phyloP scores from a whole-genome alignment of 2,797 vertebrate species.

The Atherinosoma microstoma region DNA sequence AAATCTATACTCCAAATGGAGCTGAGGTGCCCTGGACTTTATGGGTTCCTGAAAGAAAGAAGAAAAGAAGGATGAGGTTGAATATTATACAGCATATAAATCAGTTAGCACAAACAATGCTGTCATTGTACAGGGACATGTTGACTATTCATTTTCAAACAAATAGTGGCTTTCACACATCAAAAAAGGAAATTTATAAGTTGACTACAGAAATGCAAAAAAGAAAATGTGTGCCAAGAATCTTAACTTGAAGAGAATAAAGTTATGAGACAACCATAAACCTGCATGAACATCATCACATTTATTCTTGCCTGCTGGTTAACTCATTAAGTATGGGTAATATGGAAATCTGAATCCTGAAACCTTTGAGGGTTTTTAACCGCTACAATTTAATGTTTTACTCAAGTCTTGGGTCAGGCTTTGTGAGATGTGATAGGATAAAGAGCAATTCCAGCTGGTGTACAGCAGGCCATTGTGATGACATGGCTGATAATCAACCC shows the following conservation, averaged over 20 bases:
- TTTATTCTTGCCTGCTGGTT: neutral
- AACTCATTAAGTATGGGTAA: neutral
- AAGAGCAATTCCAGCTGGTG: conserved; percentile 63
- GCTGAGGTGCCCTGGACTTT: conserved; percentile 96
- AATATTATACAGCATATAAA: conserved; percentile 8
- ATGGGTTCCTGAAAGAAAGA: conserved; percentile 91
- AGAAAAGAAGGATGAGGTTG: neutral
- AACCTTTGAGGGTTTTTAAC: conserved; percentile 21
- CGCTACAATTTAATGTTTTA: conserved; percentile 17
- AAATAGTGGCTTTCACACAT: neutral
- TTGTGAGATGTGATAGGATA: conserved; percentile 52
- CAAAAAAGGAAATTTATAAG: neutral
- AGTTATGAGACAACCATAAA: conserved; percentile 5
- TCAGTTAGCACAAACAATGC: neutral
- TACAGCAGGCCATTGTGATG: conserved; percentile 62
- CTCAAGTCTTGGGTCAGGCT: conserved; percentile 41
- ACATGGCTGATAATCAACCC: conserved; percentile 59
- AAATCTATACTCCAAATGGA: conserved; percentile 98
- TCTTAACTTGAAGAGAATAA: neutral
- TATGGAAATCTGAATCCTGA: neutral
- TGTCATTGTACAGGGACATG: neutral
- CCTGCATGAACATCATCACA: neutral
- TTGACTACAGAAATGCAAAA: neutral
- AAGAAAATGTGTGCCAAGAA: neutral
- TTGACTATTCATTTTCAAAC: neutral